Evolutionary conservation across 2,113 vertebrate species (phyloP).

Genomic region (Nannospalax galili): DNA sequence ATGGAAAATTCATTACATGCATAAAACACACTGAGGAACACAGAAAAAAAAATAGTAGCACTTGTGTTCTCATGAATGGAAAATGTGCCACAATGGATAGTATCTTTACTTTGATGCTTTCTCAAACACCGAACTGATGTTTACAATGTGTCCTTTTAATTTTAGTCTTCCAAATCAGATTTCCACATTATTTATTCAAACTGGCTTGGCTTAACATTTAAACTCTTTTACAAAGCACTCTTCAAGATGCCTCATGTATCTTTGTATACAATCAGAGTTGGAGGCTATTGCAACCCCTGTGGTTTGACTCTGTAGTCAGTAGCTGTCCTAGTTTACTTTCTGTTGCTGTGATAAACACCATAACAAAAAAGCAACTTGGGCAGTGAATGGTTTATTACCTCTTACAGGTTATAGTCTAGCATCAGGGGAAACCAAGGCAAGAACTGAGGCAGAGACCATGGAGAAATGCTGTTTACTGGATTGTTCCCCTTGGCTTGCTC

Average conservation of each 20-base stretch:
- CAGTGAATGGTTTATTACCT: no score
- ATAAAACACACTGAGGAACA: background rate
- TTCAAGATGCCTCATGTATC: background rate
- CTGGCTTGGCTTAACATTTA: background rate
- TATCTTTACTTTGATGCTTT: background rate
- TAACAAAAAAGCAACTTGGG: no score
- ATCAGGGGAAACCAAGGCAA: no score
- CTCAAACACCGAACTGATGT: background rate
- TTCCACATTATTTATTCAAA: background rate
- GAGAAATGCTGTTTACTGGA: no score
- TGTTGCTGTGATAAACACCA: no score
- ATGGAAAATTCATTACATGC: background rate
- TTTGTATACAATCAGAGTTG: background rate
- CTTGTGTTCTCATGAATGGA: background rate
- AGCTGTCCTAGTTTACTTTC: background rate
- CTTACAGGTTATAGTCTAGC: no score
- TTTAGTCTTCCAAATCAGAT: conserved; percentile 10
- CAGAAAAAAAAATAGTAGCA: background rate
- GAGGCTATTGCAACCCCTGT: background rate
- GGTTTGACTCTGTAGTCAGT: background rate
- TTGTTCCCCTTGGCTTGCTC: no score
- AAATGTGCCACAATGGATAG: background rate
- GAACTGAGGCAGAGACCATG: no score
- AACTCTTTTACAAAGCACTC: background rate
- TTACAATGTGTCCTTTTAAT: background rate